phyloP scores from a whole-genome alignment of 2,113 vertebrate species.

The Halichoeres trimaculatus region DNA sequence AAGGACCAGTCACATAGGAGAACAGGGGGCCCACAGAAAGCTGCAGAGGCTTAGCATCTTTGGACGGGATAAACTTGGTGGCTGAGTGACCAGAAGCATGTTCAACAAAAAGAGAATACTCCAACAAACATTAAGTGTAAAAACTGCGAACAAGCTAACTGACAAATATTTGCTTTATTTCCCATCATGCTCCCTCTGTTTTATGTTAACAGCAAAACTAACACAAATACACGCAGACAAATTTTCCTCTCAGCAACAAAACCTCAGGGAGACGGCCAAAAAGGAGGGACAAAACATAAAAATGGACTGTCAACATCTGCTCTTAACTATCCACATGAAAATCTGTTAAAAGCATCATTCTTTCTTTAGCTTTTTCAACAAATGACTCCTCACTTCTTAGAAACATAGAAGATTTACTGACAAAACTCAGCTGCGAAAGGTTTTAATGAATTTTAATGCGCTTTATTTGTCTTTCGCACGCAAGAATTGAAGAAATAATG shows the following conservation, averaged over 20 bases:
- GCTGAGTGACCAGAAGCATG: slow-evolving; percentile 11
- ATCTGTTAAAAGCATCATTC: slow-evolving; percentile 63
- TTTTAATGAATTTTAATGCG: slow-evolving; percentile 16
- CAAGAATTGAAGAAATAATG: background rate
- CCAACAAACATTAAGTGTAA: background rate
- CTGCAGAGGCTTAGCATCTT: too few relatives aligned
- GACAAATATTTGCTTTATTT: slow-evolving; percentile 16
- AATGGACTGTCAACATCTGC: slow-evolving; percentile 33
- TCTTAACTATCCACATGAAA: slow-evolving; percentile 45
- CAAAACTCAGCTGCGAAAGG: slow-evolving; percentile 21
- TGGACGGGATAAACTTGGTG: background rate
- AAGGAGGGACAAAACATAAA: slow-evolving; percentile 7
- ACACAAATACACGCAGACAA: slow-evolving; percentile 1
- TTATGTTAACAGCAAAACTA: slow-evolving; percentile 16
- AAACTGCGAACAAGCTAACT: background rate
- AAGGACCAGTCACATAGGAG: too few relatives aligned
- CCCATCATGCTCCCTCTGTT: slow-evolving; percentile 25
- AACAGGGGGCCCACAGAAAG: too few relatives aligned
- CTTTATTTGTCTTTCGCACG: background rate
- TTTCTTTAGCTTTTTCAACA: slow-evolving; percentile 31
- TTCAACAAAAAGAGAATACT: slow-evolving; percentile 8
- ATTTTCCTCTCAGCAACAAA: slow-evolving; percentile 20
- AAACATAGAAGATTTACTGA: slow-evolving; percentile 39
- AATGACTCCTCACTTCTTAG: slow-evolving; percentile 15
- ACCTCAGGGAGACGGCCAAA: slow-evolving; percentile 20